Evolutionary conservation across 2,888 invertebrate genomes (phyloP).

Genomic region (Trissonchulus latispiculum): DNA sequence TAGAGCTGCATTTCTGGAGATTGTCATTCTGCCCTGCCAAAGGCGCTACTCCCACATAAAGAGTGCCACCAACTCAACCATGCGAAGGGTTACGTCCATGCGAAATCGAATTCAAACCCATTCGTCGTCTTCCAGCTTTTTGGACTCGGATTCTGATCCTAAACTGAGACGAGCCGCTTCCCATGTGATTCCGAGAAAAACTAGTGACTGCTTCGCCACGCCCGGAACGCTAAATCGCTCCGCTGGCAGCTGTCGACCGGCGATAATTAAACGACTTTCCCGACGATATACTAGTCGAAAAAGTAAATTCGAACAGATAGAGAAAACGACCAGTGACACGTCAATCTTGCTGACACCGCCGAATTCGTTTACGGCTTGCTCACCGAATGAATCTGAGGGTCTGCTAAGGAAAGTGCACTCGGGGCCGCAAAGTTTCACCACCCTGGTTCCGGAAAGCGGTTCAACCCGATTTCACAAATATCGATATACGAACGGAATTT

Average conservation of each 20-base stretch:
- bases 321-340: background rate
- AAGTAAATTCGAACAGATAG: too few relatives aligned
- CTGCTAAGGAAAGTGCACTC: too few relatives aligned
- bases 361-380: too few relatives aligned
- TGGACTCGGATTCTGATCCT: background rate
- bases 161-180: background rate
- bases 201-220: background rate
- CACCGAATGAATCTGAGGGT: too few relatives aligned
- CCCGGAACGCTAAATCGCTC: background rate
- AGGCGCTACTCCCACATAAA: conserved; percentile 16
- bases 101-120: background rate
- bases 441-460: background rate
- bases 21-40: conserved; percentile 37
- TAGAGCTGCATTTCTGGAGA: conserved; percentile 34
- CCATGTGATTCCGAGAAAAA: background rate
- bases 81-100: background rate
- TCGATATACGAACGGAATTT: background rate
- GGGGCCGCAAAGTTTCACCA: background rate
- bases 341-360: background rate
- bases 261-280: too few relatives aligned
- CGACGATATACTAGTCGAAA: background rate
- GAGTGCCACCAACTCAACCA: background rate
- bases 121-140: background rate
- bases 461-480: too few relatives aligned
- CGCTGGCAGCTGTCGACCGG: background rate